Evolutionary conservation across 2,113 vertebrate species (phyloP), one percentile per base, ranked within the genome.

Genomic region (Corythornis vintsioides): DNA sequence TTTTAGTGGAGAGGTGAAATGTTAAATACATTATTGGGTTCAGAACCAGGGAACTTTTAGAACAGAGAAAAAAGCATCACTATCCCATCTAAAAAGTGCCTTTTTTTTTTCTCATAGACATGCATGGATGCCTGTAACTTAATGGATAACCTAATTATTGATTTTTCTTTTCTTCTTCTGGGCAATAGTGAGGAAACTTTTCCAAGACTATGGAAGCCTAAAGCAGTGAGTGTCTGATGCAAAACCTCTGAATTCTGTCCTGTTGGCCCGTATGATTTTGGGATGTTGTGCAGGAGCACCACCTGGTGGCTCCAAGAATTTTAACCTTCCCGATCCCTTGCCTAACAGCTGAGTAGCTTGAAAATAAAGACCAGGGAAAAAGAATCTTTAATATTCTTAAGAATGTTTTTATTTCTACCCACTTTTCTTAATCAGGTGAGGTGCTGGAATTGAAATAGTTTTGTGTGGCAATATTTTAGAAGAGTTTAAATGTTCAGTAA

Each of bases 221-320:
- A 29, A 31, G n/a, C 43, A 20, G 10, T 1, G 2, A 20, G 10
- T 1, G 2, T 3, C 24, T 22, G 60, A 10, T 16, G 25, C 31
- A 14, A 63, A 48, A 6, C 31, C 31, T 31, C 13, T 10, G 0
- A 10, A 1, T 10, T 18, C 16, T 15, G 15, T 8, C 12, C 1
- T 5, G 0, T 5, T 13, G 18, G 21, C 21, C 22, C 0, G 31
- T 11, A 2, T 3, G 1, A 43, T 8, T 28, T 28, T 8, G 6
- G 71, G 70, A 10, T 18, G 52, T 56, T 94, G 72, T 76, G 47
- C 87, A 93, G 93, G 11, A 47, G 65, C 90, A 70, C 94, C 96
- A 91, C 69, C 93, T 77, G 59, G 60, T 90, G 96, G 86, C 22
- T 6, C 2, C 12, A 20, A 3, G 1, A 0, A 8, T 31, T 16